Base-by-base conservation (phyloP, 2,797 vertebrate genomes). In the Chrosomus eos region DNA sequence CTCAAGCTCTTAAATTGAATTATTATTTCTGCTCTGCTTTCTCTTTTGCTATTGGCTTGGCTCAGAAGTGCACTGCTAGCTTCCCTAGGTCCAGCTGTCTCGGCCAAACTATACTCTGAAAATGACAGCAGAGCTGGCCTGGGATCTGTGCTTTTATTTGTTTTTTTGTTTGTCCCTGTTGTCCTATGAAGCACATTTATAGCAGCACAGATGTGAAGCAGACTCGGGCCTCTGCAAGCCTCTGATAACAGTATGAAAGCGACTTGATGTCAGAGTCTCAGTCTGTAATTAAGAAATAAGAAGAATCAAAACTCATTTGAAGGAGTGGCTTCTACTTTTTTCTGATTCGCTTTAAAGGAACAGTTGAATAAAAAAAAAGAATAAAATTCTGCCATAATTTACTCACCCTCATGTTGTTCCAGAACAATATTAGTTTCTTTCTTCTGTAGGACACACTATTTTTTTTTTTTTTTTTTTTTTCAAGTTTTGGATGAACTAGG, bases 221-320 rank as follows among this genome's bases (percentile, higher is more conserved):
- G 82, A 58, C 48, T 6, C 21, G 10, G 64, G 40, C 36, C 31
- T 72, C 83, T 85, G 83, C 67, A 62, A 80, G 76, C 21, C 28
- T 78, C 75, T 80, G 83, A 85, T 85, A 85, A 85, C 76, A 11
- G 51, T 38, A 51, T 85, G 76, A 79, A 80, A 85, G 83, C 16
- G 7, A 31, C 18, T 51, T 33, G 5, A 84, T 60, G 48, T 60
- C 26, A 75, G 40, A 40, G 31, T 67, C 43, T 66, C 45, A 5
- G 72, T 77, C 36, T 83, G 82, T 68, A 83, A 84, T 72, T n/a
- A 79, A 48, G 83, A 51, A 79, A 64, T 60, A 48, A 64, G 53
- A 79, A 78, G 26, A 68, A 84, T 78, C 19, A 36, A 62, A 79
- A 77, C 5, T 60, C 36, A 68, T 28, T 83, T 83, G 38, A 79